Percentiles rank a stretch among this genome's conserved stretches.
phyloP scores from a whole-genome alignment of 2,888 invertebrate genomes.

The Drosophila pegasa region DNA sequence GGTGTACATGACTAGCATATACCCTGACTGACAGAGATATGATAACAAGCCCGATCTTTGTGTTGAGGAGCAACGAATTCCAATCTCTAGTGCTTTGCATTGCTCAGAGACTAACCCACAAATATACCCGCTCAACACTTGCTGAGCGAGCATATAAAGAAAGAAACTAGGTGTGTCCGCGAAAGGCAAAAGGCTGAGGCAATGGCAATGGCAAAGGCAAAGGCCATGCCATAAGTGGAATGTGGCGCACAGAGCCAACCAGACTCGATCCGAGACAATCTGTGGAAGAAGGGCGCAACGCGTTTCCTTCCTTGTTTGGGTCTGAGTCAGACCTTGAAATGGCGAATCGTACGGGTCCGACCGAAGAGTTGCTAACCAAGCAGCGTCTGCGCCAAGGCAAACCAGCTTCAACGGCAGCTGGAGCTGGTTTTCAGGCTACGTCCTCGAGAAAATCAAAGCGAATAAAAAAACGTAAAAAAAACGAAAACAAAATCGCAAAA shows the following conservation, averaged over 20 bases:
- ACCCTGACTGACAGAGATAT: not conserved
- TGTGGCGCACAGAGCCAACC: slow-evolving; percentile 50
- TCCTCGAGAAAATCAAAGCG: slow-evolving; percentile 65
- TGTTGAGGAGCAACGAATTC: no score
- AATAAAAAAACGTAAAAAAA: slow-evolving; percentile 17
- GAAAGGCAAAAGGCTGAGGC: slow-evolving; percentile 19
- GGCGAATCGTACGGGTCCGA: slow-evolving; percentile 35
- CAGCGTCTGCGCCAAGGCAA: slow-evolving; percentile 66
- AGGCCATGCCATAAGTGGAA: slow-evolving; percentile 73
- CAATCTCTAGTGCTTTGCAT: no score
- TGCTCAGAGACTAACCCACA: not conserved
- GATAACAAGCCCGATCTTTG: no score
- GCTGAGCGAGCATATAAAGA: not conserved
- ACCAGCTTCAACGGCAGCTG: slow-evolving; percentile 64
- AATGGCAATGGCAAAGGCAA: slow-evolving; percentile 21
- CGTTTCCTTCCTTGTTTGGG: slow-evolving; percentile 64
- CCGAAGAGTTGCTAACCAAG: slow-evolving; percentile 2
- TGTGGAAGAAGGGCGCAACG: slow-evolving; percentile 54
- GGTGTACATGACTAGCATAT: not conserved
- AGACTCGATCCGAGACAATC: slow-evolving; percentile 1
- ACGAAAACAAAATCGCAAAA: slow-evolving; percentile 5
- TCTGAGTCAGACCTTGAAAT: slow-evolving; percentile 78
- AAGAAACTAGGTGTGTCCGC: slow-evolving; percentile 74
- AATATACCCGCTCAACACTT: not conserved
- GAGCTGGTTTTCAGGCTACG: slow-evolving; percentile 75